phyloP scores from a whole-genome alignment of 37 sponge, comb jelly and placozoan genomes.

The Beroe forskalii region DNA sequence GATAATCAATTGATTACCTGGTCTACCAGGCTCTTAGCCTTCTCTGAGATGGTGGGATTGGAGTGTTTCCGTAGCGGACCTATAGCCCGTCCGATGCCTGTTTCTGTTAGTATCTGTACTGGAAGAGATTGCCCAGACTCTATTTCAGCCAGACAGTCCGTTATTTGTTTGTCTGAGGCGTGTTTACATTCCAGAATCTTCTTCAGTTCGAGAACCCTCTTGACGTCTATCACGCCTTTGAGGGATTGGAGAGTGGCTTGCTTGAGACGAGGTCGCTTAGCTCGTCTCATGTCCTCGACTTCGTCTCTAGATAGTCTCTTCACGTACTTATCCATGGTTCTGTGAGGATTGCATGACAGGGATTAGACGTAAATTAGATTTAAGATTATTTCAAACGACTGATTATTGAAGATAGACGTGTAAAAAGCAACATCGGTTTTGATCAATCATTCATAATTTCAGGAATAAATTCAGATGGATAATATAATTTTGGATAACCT shows the following conservation, averaged over 20 bases:
- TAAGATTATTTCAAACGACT: no score
- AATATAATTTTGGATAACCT: no score
- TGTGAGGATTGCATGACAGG: no score
- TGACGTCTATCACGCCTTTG: slow-evolving; percentile 43
- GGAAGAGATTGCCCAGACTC: neutral
- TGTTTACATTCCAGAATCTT: neutral
- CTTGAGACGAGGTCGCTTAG: slow-evolving; percentile 40
- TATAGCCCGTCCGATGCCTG: slow-evolving; percentile 46
- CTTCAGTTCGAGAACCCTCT: neutral
- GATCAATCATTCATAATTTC: no score
- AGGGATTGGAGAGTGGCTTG: slow-evolving; percentile 60
- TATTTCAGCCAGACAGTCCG: neutral
- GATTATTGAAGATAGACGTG: no score
- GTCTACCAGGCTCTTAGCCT: neutral
- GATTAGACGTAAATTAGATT: no score
- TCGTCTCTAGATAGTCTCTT: slow-evolving; percentile 22
- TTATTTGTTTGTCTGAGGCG: neutral
- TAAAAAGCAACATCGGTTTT: no score
- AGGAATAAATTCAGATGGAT: no score
- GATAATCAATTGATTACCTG: no score
- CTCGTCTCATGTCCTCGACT: neutral
- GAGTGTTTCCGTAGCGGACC: slow-evolving; percentile 55
- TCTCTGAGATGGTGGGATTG: neutral
- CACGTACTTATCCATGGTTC: slow-evolving; percentile 46
- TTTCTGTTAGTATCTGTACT: slow-evolving; percentile 6